Evolutionary conservation across 2,113 vertebrate species (phyloP), one percentile per base, ranked within the genome.

Genomic region (Colistium nudipinnis): DNA sequence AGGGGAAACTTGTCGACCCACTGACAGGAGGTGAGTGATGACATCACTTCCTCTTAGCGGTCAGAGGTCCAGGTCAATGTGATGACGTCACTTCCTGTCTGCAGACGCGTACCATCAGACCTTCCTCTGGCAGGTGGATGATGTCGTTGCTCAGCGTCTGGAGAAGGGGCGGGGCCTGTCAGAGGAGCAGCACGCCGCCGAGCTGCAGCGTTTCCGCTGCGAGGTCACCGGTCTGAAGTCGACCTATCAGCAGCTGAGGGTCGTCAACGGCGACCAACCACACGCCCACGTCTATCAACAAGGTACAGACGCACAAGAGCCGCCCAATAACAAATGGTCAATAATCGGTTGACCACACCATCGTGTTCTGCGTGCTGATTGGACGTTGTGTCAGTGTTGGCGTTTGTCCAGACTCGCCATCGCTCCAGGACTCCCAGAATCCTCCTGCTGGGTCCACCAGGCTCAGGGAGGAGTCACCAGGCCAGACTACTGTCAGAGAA

Each of bases 401-500:
- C 84, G 20, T 96, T 94, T 0, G 87, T 95, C 17, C 92, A 76
- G 51, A 93, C 82, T 25, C 80, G 62, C 10, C 90, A 31, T n/a
- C 76, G 86, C 19, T 92, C 91, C 87, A 0, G 94, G 94, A 96
- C 94, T 16, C 96, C 96, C 7, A 91, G 93, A 70, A 81, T 98
- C 74, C 81, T 99, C 27, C 92, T 99, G 3, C 76, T 93, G 2
- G 97, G 97, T 65, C 95, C 96, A 0, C 77, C 93, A 1, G 97
- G 96, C 78, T 93, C 95, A 1, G 97, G 97, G 61, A 97, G 95
- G 86, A 95, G 93, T 60, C 92, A 94, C 43, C 96, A 97, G 90
- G 97, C 96, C 20, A 84, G 81, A 13, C 87, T 95, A 35, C 87
- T 98, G 75, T 89, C 95, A 59, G 86, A 95, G 86, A 98, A 95